phyloP scores from a whole-genome alignment of 2,888 invertebrate species.

The Megamerina dolium region DNA sequence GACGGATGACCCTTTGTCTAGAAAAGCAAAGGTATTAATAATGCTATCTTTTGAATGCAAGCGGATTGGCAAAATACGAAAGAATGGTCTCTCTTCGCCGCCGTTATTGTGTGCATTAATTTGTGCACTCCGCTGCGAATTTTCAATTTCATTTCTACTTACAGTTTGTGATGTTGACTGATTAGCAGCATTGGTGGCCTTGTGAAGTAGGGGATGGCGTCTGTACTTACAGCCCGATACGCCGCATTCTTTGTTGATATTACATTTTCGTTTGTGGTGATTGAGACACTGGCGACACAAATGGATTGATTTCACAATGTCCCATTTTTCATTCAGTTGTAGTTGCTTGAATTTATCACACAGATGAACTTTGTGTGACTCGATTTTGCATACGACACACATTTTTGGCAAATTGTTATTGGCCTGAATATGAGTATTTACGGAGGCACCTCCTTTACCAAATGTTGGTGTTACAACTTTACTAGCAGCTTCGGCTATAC shows the following conservation, averaged over 20 bases:
- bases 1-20: conserved; percentile 5
- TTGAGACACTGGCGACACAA: conserved; percentile 6
- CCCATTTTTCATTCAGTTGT: not conserved
- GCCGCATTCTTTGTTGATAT: not conserved
- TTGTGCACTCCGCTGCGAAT: too few relatives aligned
- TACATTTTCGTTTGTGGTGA: not conserved
- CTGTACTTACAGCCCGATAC: not conserved
- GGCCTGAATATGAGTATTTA: too few relatives aligned
- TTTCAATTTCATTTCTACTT: too few relatives aligned
- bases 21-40: conserved; percentile 5
- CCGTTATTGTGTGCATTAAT: not conserved
- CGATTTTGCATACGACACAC: not conserved
- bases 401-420: too few relatives aligned
- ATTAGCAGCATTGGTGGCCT: too few relatives aligned
- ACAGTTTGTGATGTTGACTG: too few relatives aligned
- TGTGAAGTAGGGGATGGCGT: too few relatives aligned
- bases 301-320: conserved; percentile 3
- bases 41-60: conserved; percentile 1
- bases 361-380: not conserved
- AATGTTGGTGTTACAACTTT: not conserved
- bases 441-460: too few relatives aligned
- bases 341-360: not conserved
- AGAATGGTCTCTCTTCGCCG: not conserved
- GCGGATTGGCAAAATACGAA: not conserved
- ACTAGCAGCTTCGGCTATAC: conserved; percentile 7